Conservation (phyloP, 2,888 invertebrate species). For the Drosophila lutescens region DNA sequence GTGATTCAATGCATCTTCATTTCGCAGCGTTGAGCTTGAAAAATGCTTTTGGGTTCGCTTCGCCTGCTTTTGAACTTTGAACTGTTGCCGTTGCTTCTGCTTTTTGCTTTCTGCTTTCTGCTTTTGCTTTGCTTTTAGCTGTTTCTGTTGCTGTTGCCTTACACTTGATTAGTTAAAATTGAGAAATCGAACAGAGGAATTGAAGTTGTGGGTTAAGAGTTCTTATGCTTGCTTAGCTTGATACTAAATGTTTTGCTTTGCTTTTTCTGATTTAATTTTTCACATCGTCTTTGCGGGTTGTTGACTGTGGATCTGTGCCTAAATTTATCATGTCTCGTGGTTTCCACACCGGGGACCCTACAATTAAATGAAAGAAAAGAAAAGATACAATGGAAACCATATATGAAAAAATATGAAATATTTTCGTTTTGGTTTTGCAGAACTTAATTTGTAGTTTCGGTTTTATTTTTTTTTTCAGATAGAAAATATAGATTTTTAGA, state of each 20-base stretch:
- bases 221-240: constrained; percentile 53
- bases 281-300: constrained; percentile 85
- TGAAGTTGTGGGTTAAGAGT: constrained; percentile 46
- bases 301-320: constrained; percentile 85
- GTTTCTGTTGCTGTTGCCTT: constrained; percentile 47
- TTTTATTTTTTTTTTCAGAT: constrained; percentile 15
- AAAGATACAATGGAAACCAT: constrained; percentile 85
- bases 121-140: constrained; percentile 34
- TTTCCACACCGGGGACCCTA: constrained; percentile 99
- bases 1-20: constrained; percentile 22
- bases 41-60: constrained; percentile 35
- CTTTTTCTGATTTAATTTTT: constrained; percentile 83
- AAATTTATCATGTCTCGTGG: constrained; percentile 93
- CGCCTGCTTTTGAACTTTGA: constrained; percentile 49
- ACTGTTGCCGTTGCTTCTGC: constrained; percentile 38
- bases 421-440: constrained; percentile 50
- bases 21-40: constrained; percentile 39
- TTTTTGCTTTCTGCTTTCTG: constrained; percentile 5
- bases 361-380: constrained; percentile 86
- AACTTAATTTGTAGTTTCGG: constrained; percentile 54
- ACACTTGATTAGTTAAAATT: constrained; percentile 69
- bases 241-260: constrained; percentile 59
- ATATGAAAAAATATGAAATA: constrained; percentile 82
- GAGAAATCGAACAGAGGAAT: constrained; percentile 56
- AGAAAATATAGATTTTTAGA: constrained; percentile 35